Percentiles rank a stretch among this genome's conserved stretches.
These are phyloP conservation scores for Myrmophylax atrothorax DNA, from an alignment of 2,113 vertebrate species.

Conservation along the genomic window DNA sequence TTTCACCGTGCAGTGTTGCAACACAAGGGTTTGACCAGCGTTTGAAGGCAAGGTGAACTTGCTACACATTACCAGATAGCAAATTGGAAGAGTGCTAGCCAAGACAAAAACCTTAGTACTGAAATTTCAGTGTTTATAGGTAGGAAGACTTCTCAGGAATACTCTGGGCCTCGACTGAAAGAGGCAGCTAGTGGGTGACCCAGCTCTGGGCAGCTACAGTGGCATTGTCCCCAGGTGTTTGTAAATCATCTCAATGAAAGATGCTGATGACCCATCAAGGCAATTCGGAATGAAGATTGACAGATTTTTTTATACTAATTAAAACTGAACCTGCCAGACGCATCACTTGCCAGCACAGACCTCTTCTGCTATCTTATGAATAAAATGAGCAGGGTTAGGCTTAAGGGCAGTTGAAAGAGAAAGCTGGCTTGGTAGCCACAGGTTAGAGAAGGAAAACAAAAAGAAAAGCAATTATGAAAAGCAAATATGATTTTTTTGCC, in stretches of 20 bases:
- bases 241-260: not conserved
- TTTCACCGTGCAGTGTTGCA: not conserved
- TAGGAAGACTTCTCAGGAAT: not conserved
- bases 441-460: not conserved
- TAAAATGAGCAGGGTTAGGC: not conserved
- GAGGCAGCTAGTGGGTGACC: not conserved
- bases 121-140: not conserved
- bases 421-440: not conserved
- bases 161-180: not conserved
- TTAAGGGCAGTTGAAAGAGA: not conserved
- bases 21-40: not conserved
- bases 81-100: not conserved
- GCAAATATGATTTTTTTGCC: not conserved
- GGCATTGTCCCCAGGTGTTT: not conserved
- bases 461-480: not conserved
- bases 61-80: not conserved
- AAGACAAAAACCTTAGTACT: not conserved
- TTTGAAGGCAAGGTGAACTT: not conserved
- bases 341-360: accelerated
- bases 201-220: not conserved
- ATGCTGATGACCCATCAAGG: not conserved
- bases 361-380: not conserved
- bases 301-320: not conserved
- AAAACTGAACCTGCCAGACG: not conserved
- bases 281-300: not conserved